Evolutionary conservation across 2,888 invertebrate genomes (phyloP).

Genomic region (Pegoplata infirma): DNA sequence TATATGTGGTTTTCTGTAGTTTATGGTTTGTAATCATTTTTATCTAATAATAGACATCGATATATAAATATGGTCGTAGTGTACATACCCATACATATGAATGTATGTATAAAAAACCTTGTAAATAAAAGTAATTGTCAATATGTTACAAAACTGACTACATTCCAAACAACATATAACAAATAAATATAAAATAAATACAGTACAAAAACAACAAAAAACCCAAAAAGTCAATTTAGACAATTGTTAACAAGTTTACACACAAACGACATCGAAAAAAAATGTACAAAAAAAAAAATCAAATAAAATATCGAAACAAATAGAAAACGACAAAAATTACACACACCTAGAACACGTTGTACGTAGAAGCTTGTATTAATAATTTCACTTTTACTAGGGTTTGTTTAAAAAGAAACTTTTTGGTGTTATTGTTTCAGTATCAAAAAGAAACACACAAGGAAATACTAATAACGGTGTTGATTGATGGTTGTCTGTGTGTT

Average conservation of each 20-base stretch:
- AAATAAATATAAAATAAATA: neutral
- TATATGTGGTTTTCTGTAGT: too few species aligned
- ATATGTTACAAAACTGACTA: constrained; percentile 12
- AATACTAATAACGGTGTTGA: too few species aligned
- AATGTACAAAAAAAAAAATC: neutral
- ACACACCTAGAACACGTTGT: neutral
- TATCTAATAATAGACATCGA: neutral
- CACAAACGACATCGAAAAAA: neutral
- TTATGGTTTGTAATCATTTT: neutral
- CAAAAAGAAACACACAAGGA: too few species aligned
- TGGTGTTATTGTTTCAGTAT: too few species aligned
- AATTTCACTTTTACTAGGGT: too few species aligned
- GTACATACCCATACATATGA: too few species aligned
- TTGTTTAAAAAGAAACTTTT: too few species aligned
- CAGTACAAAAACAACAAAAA: neutral
- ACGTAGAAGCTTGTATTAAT: too few species aligned
- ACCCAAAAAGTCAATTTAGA: constrained; percentile 32
- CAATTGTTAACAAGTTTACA: constrained; percentile 36
- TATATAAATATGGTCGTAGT: neutral
- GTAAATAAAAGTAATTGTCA: constrained; percentile 20
- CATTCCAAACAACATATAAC: neutral
- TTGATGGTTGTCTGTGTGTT: too few species aligned
- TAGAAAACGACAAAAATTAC: neutral
- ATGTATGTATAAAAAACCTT: neutral
- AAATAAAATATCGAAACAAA: neutral